These are phyloP conservation scores for Bimastos eiseni DNA, from an alignment of 2,888 invertebrate genomes.

Conservation along the genomic window DNA sequence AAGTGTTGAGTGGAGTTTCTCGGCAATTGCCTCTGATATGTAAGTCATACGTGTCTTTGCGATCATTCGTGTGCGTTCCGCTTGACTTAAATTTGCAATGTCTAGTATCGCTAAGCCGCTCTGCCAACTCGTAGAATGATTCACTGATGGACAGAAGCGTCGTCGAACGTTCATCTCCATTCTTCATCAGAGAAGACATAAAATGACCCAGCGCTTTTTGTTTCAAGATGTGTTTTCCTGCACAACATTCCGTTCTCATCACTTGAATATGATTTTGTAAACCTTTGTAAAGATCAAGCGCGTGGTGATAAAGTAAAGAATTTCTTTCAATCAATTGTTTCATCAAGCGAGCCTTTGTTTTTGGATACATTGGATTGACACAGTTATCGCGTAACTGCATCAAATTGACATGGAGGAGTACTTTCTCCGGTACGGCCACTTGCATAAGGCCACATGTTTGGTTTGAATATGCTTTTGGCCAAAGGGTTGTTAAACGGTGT, in stretches of 20 bases:
- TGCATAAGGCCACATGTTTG: background rate
- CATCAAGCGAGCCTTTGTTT: background rate
- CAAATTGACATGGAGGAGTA: background rate
- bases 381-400: background rate
- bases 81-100: background rate
- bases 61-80: too few relatives aligned
- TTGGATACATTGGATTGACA: background rate
- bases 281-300: background rate
- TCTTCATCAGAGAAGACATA: background rate
- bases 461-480: background rate
- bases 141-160: background rate
- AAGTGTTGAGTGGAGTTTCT: background rate
- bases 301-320: background rate
- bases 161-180: background rate
- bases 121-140: background rate
- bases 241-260: background rate
- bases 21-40: too few relatives aligned
- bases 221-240: background rate
- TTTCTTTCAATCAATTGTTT: background rate
- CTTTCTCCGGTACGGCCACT: background rate
- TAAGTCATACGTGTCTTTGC: too few relatives aligned
- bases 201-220: background rate
- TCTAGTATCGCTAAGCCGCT: background rate
- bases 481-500: background rate
- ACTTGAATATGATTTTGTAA: background rate